Evolutionary conservation across 2,797 vertebrate genomes (phyloP), one percentile per base, ranked within the genome.

Genomic region (Argyrosomus regius): DNA sequence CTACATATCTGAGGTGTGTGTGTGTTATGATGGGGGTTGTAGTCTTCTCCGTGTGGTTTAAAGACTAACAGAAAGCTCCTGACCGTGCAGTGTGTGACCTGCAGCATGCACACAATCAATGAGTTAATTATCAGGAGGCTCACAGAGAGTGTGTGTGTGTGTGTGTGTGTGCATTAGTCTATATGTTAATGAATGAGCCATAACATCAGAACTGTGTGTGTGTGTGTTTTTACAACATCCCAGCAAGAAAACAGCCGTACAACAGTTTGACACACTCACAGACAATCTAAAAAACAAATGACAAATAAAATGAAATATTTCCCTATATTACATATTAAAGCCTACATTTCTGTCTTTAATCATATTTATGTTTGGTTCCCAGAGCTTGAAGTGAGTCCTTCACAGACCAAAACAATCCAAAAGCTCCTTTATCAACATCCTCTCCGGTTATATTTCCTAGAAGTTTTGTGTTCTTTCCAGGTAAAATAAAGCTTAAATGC

Each of bases 41-140:
- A 22, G 18, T 17, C n/a, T 3, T 50, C 12, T 60, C 0, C 17
- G 18, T 73, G 66, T 57, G 45, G 45, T 35, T 62, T 57, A 0
- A 41, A 3, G 20, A 58, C 49, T 87, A 87, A 88, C 78, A 53
- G 18, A 70, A 83, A 89, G 67, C 87, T 89, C 74, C 84, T 90
- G 87, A 91, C 76, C 26, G 12, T 62, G 69, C 59, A 64, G 75
- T 70, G 75, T 83, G 82, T 90, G 86, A 86, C 85, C 77, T 73
- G 74, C 87, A 85, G 35, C 83, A 54, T 59, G 85, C 82, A 75
- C 69, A 79, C 81, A 81, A 60, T 91, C 80, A 87, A 2, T 46
- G 62, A 58, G 13, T 11, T 9, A 28, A 62, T 54, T 72, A 18
- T 28, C 26, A 35, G 61, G 28, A 46, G 10, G 10, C 52, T 63